Conservation (phyloP, 1,140 invertebrate species). For the Dinothrombium tinctorium region DNA sequence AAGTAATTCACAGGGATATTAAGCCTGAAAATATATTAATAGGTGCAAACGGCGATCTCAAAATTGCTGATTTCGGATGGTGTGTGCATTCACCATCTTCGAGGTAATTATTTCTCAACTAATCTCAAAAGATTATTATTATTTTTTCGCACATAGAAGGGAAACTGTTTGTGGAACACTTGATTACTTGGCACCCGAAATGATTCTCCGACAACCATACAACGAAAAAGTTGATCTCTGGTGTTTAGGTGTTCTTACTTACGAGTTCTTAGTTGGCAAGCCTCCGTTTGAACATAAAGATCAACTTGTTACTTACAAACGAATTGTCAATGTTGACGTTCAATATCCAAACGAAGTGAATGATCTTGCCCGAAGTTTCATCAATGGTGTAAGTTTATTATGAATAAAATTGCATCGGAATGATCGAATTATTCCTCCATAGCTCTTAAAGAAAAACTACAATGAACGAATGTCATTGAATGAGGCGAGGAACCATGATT, state of each 20-base stretch:
- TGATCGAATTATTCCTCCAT: too few relatives aligned
- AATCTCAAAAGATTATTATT: not conserved
- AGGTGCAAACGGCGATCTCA: conserved; percentile 21
- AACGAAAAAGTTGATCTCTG: conserved; percentile 55
- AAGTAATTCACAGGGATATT: conserved; percentile 30
- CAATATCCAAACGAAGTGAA: conserved; percentile 39
- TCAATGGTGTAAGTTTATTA: too few relatives aligned
- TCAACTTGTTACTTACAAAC: conserved; percentile 47
- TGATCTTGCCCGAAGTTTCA: conserved; percentile 51
- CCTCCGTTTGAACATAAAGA: conserved; percentile 75
- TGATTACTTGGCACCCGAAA: conserved; percentile 80
- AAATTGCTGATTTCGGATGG: conserved; percentile 28
- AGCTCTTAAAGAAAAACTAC: conserved; percentile 38
- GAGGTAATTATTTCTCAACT: conserved; percentile 15
- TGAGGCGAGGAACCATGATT: conserved; percentile 48
- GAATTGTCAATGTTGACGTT: conserved; percentile 50
- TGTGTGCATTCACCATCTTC: conserved; percentile 25
- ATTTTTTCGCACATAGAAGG: conserved; percentile 24
- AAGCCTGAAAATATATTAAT: conserved; percentile 21
- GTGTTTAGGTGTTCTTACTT: conserved; percentile 78
- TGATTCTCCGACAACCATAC: conserved; percentile 49
- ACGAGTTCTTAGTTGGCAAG: conserved; percentile 75
- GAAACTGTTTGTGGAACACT: conserved; percentile 76
- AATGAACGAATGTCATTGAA: conserved; percentile 39
- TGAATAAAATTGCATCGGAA: too few relatives aligned